Evolutionary conservation across 2,888 invertebrate genomes (phyloP), one percentile per base, ranked within the genome.

Genomic region (Chrysina gloriosa): DNA sequence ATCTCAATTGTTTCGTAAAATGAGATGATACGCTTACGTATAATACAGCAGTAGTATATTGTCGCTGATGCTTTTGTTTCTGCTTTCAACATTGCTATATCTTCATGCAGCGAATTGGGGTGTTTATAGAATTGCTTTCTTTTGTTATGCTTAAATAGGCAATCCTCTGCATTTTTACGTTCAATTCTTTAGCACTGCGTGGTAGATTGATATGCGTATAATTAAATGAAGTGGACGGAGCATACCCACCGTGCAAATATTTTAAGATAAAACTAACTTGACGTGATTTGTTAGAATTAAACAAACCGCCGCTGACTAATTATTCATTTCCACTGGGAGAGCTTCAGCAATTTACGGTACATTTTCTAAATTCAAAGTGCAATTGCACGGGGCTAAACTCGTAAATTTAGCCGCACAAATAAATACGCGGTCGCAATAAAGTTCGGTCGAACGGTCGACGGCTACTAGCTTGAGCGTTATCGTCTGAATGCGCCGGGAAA

Each of bases 1-100:
- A 61, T 42, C 58, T 61, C 58, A 42, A 42, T 61, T 42, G 58
- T 61, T 61, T 61, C 36, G 27, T 42, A 42, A 61, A 42, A 61
- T 61, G 58, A 61, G 58, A 61, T 61, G 31, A 52, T n/a, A n/a
- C 9, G 27, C 6, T 56, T 45, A 14, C 9, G 42, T 27, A 19
- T 16, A 19, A 16, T 31, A 27, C 16, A 29, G 39, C 6, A 36
- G 21, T 42, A n/a, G 42, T 61, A n/a, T n/a, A n/a, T 29, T 61
- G 14, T 61, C 42, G 27, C n/a, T 31, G 27, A 27, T 50, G 14
- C n/a, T 50, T 27, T 19, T 7, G 21, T 50, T 50, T 50, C 25
- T 14, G 9, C 29, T 42, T 61, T 21, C 36, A 36, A 25, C 23
- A 14, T 56, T 2, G 25, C 42, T 42, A 42, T 42, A 34, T 23